Base-by-base conservation (phyloP, 2,113 vertebrate genomes). In the Peromyscus californicus region DNA sequence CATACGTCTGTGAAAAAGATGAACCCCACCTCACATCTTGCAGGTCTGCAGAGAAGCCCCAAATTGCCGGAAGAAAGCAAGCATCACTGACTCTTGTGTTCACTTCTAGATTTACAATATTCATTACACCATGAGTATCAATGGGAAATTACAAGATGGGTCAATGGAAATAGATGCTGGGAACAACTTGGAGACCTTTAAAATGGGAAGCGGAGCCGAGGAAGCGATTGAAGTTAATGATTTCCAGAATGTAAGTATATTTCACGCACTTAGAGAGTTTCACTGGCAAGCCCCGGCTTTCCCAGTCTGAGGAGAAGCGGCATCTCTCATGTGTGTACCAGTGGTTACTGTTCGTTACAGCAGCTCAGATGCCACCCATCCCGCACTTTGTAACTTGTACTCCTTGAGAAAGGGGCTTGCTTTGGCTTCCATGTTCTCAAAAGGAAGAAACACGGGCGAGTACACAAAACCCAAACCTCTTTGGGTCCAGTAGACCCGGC, bases 151-250 rank as follows among this genome's bases (percentile, higher is more conserved):
- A 90, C 99, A 99, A 97, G 99, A 99, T 36, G 99, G 99, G 95
- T 99, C 99, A 11, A 98, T 99, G 99, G 99, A 99, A 99, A 99
- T 99, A 96, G 99, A 99, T 98, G 98, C 99, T 96, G 99, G 98
- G 89, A 99, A 99, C 99, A 99, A 99, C 98, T 97, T 99, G 93
- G 99, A 99, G 98, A 99, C 99, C 97, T 99, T 99, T 98, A 99
- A 98, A 98, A 99, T 99, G 51, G 99, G 99, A 97, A 99, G 98
- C 0, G 99, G 99, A 96, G 98, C 96, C 26, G 99, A 99, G 97
- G 99, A 99, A 95, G 99, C 98, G 7, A 98, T 99, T 97, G 99
- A 99, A 99, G 99, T 99, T 97, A 99, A 99, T 94, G 99, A 99
- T 98, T 99, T 99, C 98, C 99, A 99, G 98, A 99, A 99, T 51